Conservation (phyloP, 2,113 vertebrate genomes). For the Nannobrachium achirus region DNA sequence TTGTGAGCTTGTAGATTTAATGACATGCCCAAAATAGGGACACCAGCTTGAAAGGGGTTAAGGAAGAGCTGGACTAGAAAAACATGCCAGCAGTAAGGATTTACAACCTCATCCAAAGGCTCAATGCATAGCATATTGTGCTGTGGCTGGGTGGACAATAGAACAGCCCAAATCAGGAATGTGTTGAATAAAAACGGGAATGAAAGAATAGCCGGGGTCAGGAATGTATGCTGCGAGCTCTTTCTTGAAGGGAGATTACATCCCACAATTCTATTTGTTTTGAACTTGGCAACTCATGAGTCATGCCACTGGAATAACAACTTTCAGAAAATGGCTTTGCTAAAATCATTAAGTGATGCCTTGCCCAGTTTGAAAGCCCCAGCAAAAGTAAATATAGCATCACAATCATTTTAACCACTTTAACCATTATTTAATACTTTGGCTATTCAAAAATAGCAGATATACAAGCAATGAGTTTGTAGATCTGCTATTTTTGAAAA, state of each 20-base stretch:
- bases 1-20: too few species aligned
- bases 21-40: too few species aligned
- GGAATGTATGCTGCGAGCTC: conserved; percentile 55
- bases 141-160: conserved; percentile 22
- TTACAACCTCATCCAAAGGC: not conserved
- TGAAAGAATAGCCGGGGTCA: conserved; percentile 56
- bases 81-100: not conserved
- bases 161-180: conserved; percentile 51
- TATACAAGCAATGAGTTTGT: too few species aligned
- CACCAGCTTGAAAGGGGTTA: too few species aligned
- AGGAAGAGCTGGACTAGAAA: not conserved
- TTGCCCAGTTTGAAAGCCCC: conserved; percentile 22
- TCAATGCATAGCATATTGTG: conserved; percentile 17
- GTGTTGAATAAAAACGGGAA: conserved; percentile 49
- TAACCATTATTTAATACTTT: too few species aligned
- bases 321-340: conserved; percentile 33
- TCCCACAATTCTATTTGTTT: conserved; percentile 65
- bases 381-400: too few species aligned
- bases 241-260: conserved; percentile 49
- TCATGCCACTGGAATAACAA: conserved; percentile 32
- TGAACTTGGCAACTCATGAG: conserved; percentile 42
- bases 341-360: conserved; percentile 35
- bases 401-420: too few species aligned
- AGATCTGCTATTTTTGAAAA: too few species aligned
- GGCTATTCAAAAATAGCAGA: too few species aligned